Percentiles rank a stretch among this genome's conserved stretches.
These are phyloP conservation scores for Sphenopsis melanotis DNA, from an alignment of 2,797 vertebrate genomes.

Conservation along the genomic window DNA sequence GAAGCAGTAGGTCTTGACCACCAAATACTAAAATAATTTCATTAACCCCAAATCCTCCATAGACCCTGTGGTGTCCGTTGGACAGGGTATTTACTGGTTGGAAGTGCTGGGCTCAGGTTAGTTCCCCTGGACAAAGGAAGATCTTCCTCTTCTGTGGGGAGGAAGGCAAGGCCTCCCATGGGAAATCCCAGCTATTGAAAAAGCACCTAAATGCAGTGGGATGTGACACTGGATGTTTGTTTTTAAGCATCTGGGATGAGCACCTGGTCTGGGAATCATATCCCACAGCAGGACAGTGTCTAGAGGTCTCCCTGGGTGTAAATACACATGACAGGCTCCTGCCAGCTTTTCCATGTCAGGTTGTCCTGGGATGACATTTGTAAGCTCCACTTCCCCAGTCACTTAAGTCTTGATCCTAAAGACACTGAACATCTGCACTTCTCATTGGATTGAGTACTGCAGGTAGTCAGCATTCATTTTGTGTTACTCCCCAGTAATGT, in stretches of 20 bases:
- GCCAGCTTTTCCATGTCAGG: neutral
- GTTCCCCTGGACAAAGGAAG: neutral
- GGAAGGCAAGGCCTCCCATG: neutral
- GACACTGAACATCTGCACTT: neutral
- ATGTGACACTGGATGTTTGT: neutral
- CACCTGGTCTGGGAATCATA: neutral
- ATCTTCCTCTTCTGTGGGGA: neutral
- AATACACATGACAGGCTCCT: neutral
- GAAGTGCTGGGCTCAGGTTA: neutral
- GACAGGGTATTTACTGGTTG: neutral
- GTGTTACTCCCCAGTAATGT: neutral
- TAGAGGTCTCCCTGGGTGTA: neutral
- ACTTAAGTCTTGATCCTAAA: neutral
- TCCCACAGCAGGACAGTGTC: neutral
- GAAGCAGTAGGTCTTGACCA: neutral
- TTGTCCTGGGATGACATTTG: neutral
- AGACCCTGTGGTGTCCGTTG: rapidly evolving
- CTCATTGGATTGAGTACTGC: neutral
- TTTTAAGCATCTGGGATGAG: neutral
- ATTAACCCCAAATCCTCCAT: neutral
- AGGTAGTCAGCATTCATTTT: neutral
- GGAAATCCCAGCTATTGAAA: neutral
- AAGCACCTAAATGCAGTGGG: neutral
- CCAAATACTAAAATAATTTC: neutral
- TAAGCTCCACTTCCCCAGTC: neutral